A percentile compares a stretch with the other conserved stretches of the same genome.
phyloP scores from a whole-genome alignment of 2,797 vertebrate species.

The Sparus aurata region DNA sequence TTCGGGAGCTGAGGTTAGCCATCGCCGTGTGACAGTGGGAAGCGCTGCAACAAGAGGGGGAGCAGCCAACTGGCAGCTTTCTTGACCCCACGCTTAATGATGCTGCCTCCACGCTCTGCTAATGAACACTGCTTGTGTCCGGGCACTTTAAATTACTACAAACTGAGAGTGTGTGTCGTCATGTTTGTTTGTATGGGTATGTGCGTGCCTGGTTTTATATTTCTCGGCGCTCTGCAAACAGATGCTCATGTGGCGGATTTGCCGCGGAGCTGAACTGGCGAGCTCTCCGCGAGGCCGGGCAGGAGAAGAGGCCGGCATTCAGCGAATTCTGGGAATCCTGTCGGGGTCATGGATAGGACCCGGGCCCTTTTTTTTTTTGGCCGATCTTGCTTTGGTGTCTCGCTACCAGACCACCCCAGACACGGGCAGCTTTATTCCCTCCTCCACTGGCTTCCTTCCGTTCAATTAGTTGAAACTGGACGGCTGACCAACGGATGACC shows the following conservation, averaged over 20 bases:
- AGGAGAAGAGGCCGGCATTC: neutral
- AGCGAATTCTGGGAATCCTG: conserved; percentile 25
- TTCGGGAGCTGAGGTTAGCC: conserved; percentile 48
- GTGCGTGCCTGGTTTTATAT: neutral
- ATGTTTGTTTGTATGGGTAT: conserved; percentile 19
- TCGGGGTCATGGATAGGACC: conserved; percentile 35
- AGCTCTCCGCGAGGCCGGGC: neutral
- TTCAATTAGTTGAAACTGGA: conserved; percentile 71
- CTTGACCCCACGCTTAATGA: conserved; percentile 71
- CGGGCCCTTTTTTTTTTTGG: conserved; percentile 48
- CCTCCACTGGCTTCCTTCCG: conserved; percentile 54
- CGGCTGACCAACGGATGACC: conserved; percentile 72
- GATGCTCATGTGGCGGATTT: conserved; percentile 5
- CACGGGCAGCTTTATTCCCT: conserved; percentile 65
- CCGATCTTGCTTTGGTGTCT: conserved; percentile 32
- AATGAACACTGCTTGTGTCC: conserved; percentile 57
- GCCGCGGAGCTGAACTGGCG: neutral
- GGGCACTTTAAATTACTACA: conserved; percentile 49
- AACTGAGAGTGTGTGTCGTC: conserved; percentile 1
- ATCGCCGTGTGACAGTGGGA: conserved; percentile 54
- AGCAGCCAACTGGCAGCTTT: conserved; percentile 65
- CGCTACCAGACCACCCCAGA: conserved; percentile 50
- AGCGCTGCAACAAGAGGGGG: conserved; percentile 25
- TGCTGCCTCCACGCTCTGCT: conserved; percentile 53
- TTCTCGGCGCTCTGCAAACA: conserved; percentile 21